Base-by-base conservation (phyloP, 92 coral and sea anemone species). In the Phenganax subtilis region DNA sequence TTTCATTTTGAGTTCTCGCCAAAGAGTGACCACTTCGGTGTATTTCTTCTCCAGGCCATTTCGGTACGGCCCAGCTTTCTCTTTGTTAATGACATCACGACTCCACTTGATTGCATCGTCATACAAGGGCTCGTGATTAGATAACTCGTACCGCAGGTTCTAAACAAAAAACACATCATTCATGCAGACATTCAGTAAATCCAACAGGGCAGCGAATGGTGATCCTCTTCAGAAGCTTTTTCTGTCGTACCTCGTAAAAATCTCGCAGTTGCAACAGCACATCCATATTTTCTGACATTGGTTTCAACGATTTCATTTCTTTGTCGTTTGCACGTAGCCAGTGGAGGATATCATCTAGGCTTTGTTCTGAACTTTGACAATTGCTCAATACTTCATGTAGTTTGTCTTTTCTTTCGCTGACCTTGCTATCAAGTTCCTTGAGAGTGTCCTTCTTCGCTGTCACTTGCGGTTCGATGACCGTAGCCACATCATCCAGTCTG, bases 1-100 rank as follows among this genome's bases (percentile, higher is more conserved):
- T 54, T 87, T 86, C 28, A 72, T 81, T 84, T 87, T 92, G 14
- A 91, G 85, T 80, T 85, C 86, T 51, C 88, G 90, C 94, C 96
- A 94, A 17, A 92, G 85, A 61, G 85, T 87, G 80, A 84, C 88
- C 57, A 92, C 85, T 80, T 94, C 96, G 51, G 83, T 74, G 73
- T 85, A 84, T 76, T 84, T 85, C 44, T 76, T 80, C 72, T 89
- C 89, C 12, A 94, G 58, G 63, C 88, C 92, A 66, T 85, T 87
- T 57, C 86, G 80, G 72, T 87, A 75, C 0, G 97, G 85, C 30
- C 96, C 90, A 44, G 89, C 90, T n/a, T 85, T 17, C 30, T 79
- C 83, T 17, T 79, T 79, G 74, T 65, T 79, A 14, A 79, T 79
- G 6, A 79, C 74, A 25, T 64, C 83, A 64, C 83, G 74, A 14